Conservation (phyloP, 1,140 invertebrate genomes). For the Drosophila quadrilineata region DNA sequence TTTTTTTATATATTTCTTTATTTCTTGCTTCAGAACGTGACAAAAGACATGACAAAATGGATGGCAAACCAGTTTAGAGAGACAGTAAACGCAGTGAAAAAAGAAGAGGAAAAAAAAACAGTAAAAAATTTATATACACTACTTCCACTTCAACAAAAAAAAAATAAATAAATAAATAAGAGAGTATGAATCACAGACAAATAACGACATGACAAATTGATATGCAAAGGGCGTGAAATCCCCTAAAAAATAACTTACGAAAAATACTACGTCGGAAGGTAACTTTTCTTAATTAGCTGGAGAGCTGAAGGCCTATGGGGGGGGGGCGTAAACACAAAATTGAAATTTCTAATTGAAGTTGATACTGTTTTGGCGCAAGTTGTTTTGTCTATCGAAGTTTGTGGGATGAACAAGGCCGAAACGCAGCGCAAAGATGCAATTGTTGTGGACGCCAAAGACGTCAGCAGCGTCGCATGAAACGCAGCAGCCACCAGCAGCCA, state of each 20-base stretch:
- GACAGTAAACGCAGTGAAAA: too few relatives aligned
- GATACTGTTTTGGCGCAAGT: conserved; percentile 2
- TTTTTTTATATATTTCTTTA: too few relatives aligned
- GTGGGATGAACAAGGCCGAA: conserved; percentile 14
- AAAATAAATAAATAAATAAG: conserved; percentile 15
- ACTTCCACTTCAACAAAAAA: too few relatives aligned
- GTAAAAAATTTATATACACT: conserved; percentile 17
- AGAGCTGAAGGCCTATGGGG: background rate
- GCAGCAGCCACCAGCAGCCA: conserved; percentile 23
- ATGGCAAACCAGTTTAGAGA: conserved; percentile 66
- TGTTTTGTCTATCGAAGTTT: background rate
- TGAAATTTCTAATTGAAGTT: conserved; percentile 32
- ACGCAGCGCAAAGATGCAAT: conserved; percentile 43
- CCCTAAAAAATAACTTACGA: background rate
- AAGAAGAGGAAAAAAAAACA: too few relatives aligned
- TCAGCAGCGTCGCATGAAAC: conserved; percentile 54
- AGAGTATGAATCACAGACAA: conserved; percentile 60
- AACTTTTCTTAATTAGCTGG: conserved; percentile 39
- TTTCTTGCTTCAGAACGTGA: conserved; percentile 60
- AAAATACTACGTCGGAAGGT: conserved; percentile 8
- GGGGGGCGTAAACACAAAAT: conserved; percentile 28
- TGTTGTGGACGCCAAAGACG: conserved; percentile 57
- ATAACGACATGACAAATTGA: conserved; percentile 49
- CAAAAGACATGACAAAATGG: conserved; percentile 54
- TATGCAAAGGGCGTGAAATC: conserved; percentile 57